Evolutionary conservation across 2,113 vertebrate species (phyloP).

Genomic region (Mugil cephalus): DNA sequence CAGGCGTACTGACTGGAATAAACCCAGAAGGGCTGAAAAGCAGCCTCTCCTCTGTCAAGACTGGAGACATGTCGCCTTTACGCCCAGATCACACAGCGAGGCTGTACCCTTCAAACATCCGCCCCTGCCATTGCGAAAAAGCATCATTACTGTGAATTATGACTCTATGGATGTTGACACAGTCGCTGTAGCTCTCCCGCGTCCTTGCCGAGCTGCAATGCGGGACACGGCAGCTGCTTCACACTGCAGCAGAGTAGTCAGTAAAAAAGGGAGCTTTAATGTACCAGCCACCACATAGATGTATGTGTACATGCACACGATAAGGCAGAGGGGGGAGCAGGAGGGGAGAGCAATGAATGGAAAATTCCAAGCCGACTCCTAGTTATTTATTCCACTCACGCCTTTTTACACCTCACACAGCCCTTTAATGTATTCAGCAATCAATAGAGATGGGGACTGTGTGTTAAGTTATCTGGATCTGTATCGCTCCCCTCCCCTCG

Average conservation of each 20-base stretch:
- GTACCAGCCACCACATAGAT: background rate
- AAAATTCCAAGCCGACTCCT: slow-evolving; percentile 71
- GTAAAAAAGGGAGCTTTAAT: slow-evolving; percentile 27
- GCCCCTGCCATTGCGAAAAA: slow-evolving; percentile 10
- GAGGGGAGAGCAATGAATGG: slow-evolving; percentile 41
- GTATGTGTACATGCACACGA: slow-evolving; percentile 7
- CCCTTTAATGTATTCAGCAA: slow-evolving; percentile 69
- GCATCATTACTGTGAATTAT: slow-evolving; percentile 63
- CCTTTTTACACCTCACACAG: slow-evolving; percentile 60
- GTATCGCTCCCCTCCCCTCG: slow-evolving; percentile 4
- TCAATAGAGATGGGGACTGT: slow-evolving; percentile 59
- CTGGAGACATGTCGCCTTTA: slow-evolving; percentile 6
- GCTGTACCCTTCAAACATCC: slow-evolving; percentile 5
- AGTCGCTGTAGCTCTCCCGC: slow-evolving; percentile 48
- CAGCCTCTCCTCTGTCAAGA: background rate
- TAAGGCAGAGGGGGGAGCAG: slow-evolving; percentile 13
- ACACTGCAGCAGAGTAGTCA: slow-evolving; percentile 71
- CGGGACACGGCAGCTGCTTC: slow-evolving; percentile 72
- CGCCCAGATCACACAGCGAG: background rate
- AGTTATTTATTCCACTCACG: slow-evolving; percentile 79
- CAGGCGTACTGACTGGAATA: slow-evolving; percentile 15
- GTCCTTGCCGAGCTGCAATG: slow-evolving; percentile 85
- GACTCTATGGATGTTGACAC: slow-evolving; percentile 60
- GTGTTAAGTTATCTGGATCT: slow-evolving; percentile 47
- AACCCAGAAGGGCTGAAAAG: slow-evolving; percentile 18